Base-by-base conservation (phyloP, 2,113 vertebrate genomes). In the Phalacrocorax carbo region DNA sequence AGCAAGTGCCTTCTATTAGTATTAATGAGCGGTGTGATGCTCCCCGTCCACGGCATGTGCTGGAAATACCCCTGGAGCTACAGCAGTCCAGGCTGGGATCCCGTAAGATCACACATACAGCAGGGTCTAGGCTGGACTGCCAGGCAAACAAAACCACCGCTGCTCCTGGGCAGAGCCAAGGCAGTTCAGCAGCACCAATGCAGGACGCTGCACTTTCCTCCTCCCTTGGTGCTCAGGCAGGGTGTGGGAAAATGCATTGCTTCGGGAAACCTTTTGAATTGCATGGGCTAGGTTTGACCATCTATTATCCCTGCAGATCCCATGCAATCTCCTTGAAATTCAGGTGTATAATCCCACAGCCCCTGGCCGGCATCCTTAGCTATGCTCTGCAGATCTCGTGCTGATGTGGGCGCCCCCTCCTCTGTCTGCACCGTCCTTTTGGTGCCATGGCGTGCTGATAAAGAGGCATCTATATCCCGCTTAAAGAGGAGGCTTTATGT, bases 181-280 rank as follows among this genome's bases (percentile, higher is more conserved):
- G n/a, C 5, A 5, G 17, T 27, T 42, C 62, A 58, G 57, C 84
- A 55, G 48, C 44, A 22, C 48, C 29, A 23, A 5, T 0, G 9
- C 38, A 38, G 21, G 32, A 19, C 0, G 0, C 21, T 19, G 12
- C 9, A 5, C 58, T 36, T 48, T 15, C 23, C 57, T 46, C 48
- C 17, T 46, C 22, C 34, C 32, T 34, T 22, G 32, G 16, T 5
- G 5, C 3, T 49, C 30, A 11, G 65, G 30, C 46, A 48, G 34
- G 38, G 18, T 16, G 32, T 0, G 4, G 8, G 49, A 36, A 60
- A 14, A n/a, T 0, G 0, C 2, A 0, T 13, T 8, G 13, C 25
- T 90, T 51, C 64, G 49, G 82, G 54, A 65, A 25, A 14, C 4
- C 4, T 48, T 65, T 44, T 5, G 81, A 11, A 42, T 36, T 21